phyloP scores from a whole-genome alignment of 2,113 vertebrate genomes.

The Petrocephalus microphthalmus region DNA sequence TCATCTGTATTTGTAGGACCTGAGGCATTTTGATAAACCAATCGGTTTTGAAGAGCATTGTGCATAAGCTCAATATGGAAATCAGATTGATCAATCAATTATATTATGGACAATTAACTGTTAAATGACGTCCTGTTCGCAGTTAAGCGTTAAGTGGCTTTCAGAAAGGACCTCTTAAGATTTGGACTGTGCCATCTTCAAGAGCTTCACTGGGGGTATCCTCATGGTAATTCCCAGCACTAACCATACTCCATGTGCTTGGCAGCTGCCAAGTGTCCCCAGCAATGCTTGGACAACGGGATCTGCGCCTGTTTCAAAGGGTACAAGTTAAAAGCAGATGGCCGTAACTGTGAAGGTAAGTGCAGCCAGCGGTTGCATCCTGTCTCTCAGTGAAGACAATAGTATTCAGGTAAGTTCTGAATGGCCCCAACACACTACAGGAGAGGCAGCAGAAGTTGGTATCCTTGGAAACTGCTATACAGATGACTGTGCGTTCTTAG shows the following conservation, averaged over 20 bases:
- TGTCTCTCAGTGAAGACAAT: background rate
- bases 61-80: background rate
- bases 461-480: too few relatives aligned
- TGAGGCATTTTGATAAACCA: background rate
- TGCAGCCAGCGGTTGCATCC: background rate
- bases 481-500: too few relatives aligned
- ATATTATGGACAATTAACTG: background rate
- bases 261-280: conserved; percentile 73
- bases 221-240: background rate
- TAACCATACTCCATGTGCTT: background rate
- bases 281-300: conserved; percentile 73
- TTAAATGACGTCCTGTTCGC: too few relatives aligned
- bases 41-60: background rate
- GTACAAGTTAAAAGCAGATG: conserved; percentile 80
- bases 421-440: background rate
- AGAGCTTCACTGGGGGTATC: background rate
- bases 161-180: background rate
- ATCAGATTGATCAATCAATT: background rate
- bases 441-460: background rate
- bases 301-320: conserved; percentile 82
- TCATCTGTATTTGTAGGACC: background rate
- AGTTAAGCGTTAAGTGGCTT: background rate
- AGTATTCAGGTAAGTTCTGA: background rate
- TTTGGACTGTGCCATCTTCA: background rate
- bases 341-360: conserved; percentile 82